Evolutionary conservation across 2,113 vertebrate genomes (phyloP).

Genomic region (Crotalus viridis): DNA sequence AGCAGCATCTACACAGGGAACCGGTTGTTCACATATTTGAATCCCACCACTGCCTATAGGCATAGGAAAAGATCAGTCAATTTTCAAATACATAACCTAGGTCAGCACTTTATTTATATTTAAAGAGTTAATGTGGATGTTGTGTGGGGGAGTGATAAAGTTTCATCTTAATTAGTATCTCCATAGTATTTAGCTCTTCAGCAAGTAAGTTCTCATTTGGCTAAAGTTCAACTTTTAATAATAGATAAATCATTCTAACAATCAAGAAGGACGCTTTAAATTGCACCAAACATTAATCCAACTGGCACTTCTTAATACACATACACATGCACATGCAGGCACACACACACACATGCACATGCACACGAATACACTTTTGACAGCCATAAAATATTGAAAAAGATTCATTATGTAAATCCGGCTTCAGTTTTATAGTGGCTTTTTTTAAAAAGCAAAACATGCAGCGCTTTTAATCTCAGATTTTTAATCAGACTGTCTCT

Average conservation of each 20-base stretch:
- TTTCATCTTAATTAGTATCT: slow-evolving; percentile 39
- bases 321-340: neutral
- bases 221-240: slow-evolving; percentile 50
- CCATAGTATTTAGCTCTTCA: slow-evolving; percentile 38
- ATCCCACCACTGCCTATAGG: too few relatives aligned
- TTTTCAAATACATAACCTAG: slow-evolving; percentile 30
- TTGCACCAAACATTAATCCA: slow-evolving; percentile 31
- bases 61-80: slow-evolving; percentile 19
- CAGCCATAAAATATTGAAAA: slow-evolving; percentile 34
- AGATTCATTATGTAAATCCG: slow-evolving; percentile 37
- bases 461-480: slow-evolving; percentile 26
- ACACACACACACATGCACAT: neutral
- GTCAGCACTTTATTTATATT: neutral
- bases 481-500: slow-evolving; percentile 11
- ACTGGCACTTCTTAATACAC: slow-evolving; percentile 30
- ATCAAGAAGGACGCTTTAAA: slow-evolving; percentile 47
- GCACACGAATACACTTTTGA: slow-evolving; percentile 4
- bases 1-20: too few relatives aligned
- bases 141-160: slow-evolving; percentile 20
- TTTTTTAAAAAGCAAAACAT: neutral
- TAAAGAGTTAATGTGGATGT: neutral
- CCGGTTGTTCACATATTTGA: too few relatives aligned
- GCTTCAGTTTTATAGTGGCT: neutral
- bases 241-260: slow-evolving; percentile 47
- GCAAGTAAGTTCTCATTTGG: slow-evolving; percentile 34